Conservation (phyloP, 2,888 invertebrate species). For the Melinopterus prodromus region DNA sequence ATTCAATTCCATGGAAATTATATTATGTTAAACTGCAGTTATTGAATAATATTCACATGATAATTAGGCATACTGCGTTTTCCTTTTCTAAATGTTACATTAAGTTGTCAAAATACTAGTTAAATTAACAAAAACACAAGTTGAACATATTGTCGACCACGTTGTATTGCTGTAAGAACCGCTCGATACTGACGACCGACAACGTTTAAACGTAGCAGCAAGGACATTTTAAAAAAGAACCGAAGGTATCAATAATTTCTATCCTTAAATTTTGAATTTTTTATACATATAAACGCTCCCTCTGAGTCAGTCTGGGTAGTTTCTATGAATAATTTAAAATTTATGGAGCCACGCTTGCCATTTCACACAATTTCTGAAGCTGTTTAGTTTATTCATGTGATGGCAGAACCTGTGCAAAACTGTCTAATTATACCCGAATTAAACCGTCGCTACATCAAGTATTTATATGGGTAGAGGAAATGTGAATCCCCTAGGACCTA, state of each 20-base stretch:
- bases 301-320: background rate
- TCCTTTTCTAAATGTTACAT: too few species aligned
- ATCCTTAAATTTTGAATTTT: background rate
- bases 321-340: background rate
- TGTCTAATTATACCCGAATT: background rate
- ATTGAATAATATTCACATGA: background rate
- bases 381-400: background rate
- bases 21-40: background rate
- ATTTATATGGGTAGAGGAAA: background rate
- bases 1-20: background rate
- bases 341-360: constrained; percentile 22
- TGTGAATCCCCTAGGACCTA: background rate
- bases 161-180: too few species aligned
- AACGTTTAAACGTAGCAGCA: too few species aligned
- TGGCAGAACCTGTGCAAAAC: background rate
- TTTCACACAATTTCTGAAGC: constrained; percentile 14
- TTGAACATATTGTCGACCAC: too few species aligned
- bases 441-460: background rate
- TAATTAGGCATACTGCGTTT: background rate
- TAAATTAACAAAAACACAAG: too few species aligned
- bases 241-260: too few species aligned
- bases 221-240: too few species aligned
- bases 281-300: background rate
- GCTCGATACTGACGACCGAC: too few species aligned
- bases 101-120: background rate